Base-by-base conservation (phyloP, 2,888 invertebrate genomes). In the Leptopterna dolabrata region DNA sequence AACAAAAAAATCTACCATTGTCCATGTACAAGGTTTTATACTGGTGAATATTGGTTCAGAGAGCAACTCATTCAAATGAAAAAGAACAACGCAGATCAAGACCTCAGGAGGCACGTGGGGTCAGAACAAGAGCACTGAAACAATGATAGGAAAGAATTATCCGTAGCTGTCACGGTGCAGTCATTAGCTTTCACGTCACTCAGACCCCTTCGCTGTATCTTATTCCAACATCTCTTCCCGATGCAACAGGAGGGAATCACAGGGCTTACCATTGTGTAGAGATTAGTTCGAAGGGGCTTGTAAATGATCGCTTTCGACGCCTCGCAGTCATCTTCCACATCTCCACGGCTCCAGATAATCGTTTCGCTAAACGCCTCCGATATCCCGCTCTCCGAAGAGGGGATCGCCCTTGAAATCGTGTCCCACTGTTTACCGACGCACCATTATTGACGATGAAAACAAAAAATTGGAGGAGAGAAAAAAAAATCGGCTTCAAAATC, bases 61-160 rank as follows among this genome's bases (percentile, higher is more conserved):
- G 36, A 36, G 36, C 36, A 36, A 36, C 36, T 36, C 36, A 36
- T 36, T 36, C 36, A 36, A 36, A 36, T 36, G 36, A 7, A 36
- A 63, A 19, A 19, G 24, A 63, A 63, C 63, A 63, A 9, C 63
- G 63, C 19, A 63, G 30, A 41, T 76, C 73, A 41, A 41, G 19
- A 14, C 73, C 19, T 76, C 41, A 41, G 73, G 30, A 14, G 78
- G 78, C 78, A 78, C 78, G 78, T 78, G 78, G 30, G 73, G 78
- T 78, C 45, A 45, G 43, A 78, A 78, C 78, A 45, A 78, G 78
- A 78, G 78, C 78, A 45, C 19, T 78, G 78, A 78, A 78, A 78
- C 78, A 78, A 78, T 78, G 78, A 78, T 43, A 45, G 45, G 78
- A 45, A 45, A 45, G 45, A 78, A 78, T 78, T 78, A 78, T 78